These are phyloP conservation scores for Ailuropoda melanoleuca DNA, from an alignment of 2,113 vertebrate genomes.

Conservation along the genomic window DNA sequence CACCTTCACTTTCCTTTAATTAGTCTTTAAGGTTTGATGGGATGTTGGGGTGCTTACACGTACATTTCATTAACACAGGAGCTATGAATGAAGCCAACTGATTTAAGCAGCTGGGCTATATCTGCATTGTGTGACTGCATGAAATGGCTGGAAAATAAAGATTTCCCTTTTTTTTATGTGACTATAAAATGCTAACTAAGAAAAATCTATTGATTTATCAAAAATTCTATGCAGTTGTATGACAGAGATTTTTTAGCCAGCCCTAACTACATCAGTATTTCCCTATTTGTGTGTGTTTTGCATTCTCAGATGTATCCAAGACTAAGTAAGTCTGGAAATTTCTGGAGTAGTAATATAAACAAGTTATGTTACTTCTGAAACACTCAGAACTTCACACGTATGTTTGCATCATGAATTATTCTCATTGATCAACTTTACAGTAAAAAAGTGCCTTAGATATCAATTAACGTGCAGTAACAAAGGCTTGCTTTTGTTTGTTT, in stretches of 20 bases:
- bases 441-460: not conserved
- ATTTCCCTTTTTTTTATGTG: slow-evolving; percentile 9
- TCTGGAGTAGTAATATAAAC: not conserved
- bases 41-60: not conserved
- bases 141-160: slow-evolving; percentile 1
- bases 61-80: not conserved
- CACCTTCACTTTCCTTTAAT: not conserved
- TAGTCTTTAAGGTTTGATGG: not conserved
- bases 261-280: not conserved
- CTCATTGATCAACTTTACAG: not conserved
- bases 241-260: not conserved
- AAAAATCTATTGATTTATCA: not conserved
- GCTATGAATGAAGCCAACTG: not conserved
- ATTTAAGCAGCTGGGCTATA: not conserved
- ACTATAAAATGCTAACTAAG: slow-evolving; percentile 26
- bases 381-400: not conserved
- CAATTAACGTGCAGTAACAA: not conserved
- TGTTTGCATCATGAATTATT: not conserved
- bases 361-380: not conserved
- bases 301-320: not conserved
- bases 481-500: not conserved
- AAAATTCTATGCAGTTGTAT: not conserved
- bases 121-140: not conserved
- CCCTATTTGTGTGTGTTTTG: not conserved
- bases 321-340: not conserved